A percentile compares a stretch with the other conserved stretches of the same genome.
Conservation (phyloP, 2,888 invertebrate genomes). For the Hartigia nigra region DNA sequence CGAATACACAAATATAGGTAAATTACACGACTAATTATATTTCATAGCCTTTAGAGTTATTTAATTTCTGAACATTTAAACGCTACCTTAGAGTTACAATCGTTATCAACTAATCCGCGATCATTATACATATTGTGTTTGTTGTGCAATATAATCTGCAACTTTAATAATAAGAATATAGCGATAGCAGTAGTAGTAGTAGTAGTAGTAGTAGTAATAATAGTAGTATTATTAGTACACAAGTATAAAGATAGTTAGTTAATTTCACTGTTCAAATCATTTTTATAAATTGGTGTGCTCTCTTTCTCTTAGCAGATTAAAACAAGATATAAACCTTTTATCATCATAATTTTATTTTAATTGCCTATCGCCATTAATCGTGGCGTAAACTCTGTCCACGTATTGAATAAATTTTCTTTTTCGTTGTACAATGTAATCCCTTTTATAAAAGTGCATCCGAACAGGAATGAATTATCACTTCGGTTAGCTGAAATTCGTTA, state of each 20-base stretch:
- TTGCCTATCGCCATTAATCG: background rate
- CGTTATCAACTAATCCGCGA: background rate
- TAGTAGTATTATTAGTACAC: background rate
- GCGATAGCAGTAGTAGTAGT: background rate
- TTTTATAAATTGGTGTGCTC: background rate
- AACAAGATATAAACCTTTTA: background rate
- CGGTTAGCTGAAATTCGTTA: background rate
- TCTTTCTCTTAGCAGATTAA: background rate
- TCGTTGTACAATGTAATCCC: background rate
- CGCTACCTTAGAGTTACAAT: background rate
- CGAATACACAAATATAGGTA: slow-evolving; percentile 37
- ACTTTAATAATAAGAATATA: background rate
- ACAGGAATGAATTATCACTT: background rate
- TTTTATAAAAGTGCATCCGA: background rate
- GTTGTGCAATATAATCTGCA: background rate
- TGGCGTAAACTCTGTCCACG: background rate
- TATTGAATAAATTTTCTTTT: background rate
- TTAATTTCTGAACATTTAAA: background rate
- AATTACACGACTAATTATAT: slow-evolving; percentile 35
- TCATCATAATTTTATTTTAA: background rate
- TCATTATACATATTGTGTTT: background rate
- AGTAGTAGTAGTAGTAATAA: background rate
- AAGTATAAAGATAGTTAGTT: too few relatives aligned
- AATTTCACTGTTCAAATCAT: background rate
- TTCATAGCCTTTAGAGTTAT: background rate